These are phyloP conservation scores for Protosalanx chinensis DNA, from an alignment of 2,797 vertebrate species.

Conservation along the genomic window DNA sequence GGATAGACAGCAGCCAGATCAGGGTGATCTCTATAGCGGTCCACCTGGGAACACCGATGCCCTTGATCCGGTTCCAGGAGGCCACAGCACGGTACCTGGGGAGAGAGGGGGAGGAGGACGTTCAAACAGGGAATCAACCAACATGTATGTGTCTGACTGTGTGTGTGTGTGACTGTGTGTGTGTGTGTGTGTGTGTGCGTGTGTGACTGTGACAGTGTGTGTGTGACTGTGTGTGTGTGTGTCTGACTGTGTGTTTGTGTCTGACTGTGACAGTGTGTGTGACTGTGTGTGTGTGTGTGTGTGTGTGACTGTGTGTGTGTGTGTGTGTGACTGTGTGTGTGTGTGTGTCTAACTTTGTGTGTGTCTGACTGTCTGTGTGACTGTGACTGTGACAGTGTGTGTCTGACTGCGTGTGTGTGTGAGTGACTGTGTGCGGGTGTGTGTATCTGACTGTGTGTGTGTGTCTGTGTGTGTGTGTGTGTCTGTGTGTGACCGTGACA, in stretches of 20 bases:
- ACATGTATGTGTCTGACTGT: no score
- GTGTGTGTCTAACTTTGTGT: constrained; percentile 1
- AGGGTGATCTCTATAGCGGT: constrained; percentile 89
- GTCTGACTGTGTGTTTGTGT: background rate
- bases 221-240: background rate
- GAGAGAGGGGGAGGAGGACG: background rate
- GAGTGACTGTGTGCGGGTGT: constrained; percentile 6
- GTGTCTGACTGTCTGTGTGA: background rate
- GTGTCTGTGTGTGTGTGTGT: constrained; percentile 4
- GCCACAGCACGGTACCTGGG: constrained; percentile 91
- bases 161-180: no score
- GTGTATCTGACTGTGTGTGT: background rate
- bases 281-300: background rate
- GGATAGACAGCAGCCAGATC: constrained; percentile 90
- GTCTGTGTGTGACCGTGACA: background rate
- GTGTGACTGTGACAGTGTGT: no score
- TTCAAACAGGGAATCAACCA: background rate
- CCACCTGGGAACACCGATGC: constrained; percentile 90
- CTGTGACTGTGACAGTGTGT: background rate
- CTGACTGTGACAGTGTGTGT: background rate
- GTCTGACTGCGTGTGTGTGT: background rate
- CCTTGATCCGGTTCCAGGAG: constrained; percentile 94
- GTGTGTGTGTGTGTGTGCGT: no score
- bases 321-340: constrained; percentile 8
- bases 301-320: background rate